These are phyloP conservation scores for Paedocypris sp. DNA, from an alignment of 2,113 vertebrate species.

Conservation along the genomic window DNA sequence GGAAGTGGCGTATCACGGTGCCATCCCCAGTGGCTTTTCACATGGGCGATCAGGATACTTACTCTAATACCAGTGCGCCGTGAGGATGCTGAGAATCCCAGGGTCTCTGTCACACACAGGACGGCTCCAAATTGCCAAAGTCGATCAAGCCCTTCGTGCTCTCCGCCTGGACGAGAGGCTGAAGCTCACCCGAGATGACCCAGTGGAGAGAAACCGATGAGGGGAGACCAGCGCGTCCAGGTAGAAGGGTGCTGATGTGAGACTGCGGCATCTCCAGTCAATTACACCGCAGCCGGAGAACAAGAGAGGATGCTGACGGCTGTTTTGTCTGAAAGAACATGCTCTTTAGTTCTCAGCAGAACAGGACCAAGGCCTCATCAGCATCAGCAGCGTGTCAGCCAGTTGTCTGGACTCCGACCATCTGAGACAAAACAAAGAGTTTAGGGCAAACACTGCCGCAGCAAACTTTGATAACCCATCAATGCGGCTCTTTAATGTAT, in stretches of 20 bases:
- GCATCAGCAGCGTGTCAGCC: constrained; percentile 10
- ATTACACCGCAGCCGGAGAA: constrained; percentile 23
- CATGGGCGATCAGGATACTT: constrained; percentile 58
- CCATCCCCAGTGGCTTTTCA: constrained; percentile 41
- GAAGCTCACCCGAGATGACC: not conserved
- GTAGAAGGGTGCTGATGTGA: constrained; percentile 19
- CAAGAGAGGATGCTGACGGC: constrained; percentile 13
- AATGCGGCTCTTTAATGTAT: too few species aligned
- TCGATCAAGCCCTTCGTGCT: not conserved
- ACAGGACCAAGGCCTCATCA: not conserved
- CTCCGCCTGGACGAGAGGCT: not conserved
- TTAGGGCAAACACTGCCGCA: too few species aligned
- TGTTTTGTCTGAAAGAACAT: constrained; percentile 19
- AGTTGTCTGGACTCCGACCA: constrained; percentile 10
- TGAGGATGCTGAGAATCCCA: constrained; percentile 27
- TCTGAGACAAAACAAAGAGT: not conserved
- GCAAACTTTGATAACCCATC: constrained; percentile 1
- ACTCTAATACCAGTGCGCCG: constrained; percentile 42
- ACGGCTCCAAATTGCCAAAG: constrained; percentile 5
- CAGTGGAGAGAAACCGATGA: constrained; percentile 7
- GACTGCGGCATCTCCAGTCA: constrained; percentile 18
- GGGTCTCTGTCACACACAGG: not conserved
- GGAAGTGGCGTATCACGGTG: constrained; percentile 11
- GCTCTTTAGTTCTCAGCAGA: not conserved
- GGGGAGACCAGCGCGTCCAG: not conserved